Evolutionary conservation across 2,113 vertebrate genomes (phyloP).

Genomic region (Saguinus imperator): DNA sequence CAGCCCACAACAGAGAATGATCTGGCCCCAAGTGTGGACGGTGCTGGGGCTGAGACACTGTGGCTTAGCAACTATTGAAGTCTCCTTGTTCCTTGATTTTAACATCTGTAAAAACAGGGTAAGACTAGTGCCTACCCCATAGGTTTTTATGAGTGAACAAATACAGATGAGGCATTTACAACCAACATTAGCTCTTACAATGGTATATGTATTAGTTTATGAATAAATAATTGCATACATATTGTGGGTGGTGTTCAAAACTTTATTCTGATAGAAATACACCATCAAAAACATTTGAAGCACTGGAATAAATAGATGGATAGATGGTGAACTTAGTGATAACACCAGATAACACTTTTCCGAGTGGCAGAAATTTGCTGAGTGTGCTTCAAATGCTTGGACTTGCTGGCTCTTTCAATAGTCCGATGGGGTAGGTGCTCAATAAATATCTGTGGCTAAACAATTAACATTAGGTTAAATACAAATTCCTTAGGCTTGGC

Average conservation of each 20-base stretch:
- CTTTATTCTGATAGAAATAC: not conserved
- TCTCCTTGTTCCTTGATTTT: not conserved
- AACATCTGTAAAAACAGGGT: not conserved
- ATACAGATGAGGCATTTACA: not conserved
- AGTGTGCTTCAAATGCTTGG: not conserved
- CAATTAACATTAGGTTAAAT: too few species aligned
- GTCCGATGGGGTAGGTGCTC: not conserved
- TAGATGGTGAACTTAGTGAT: not conserved
- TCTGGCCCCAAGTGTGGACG: accelerated
- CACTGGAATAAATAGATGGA: not conserved
- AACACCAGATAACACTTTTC: not conserved
- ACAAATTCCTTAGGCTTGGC: not conserved
- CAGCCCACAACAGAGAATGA: not conserved
- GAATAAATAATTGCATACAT: not conserved
- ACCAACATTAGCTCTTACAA: not conserved
- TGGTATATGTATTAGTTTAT: not conserved
- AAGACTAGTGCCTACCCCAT: not conserved
- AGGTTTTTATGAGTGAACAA: not conserved
- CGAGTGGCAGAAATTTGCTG: not conserved
- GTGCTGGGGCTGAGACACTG: not conserved
- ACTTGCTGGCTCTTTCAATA: not conserved
- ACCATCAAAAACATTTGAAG: not conserved
- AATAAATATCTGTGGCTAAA: not conserved
- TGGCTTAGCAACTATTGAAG: not conserved
- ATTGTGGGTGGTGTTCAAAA: not conserved